Conservation (phyloP, 2,113 vertebrate genomes). For the Solea senegalensis region DNA sequence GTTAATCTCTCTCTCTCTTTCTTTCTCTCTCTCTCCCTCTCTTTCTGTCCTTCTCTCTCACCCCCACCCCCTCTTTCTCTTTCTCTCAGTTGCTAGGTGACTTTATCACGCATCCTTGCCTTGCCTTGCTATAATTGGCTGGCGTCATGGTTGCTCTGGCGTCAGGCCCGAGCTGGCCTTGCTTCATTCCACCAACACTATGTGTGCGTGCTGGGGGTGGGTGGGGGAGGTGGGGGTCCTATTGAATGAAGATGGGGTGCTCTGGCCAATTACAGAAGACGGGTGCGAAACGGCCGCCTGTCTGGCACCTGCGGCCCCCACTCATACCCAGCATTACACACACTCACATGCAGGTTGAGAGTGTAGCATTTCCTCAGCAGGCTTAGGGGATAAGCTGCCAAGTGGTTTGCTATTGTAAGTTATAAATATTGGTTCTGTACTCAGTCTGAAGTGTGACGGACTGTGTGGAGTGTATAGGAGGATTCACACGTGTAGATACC, state of each 20-base stretch:
- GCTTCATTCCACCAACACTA: conserved; percentile 68
- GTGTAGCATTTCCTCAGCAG: conserved; percentile 48
- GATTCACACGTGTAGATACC: conserved; percentile 36
- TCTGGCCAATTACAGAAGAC: conserved; percentile 88
- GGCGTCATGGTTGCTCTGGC: conserved; percentile 84
- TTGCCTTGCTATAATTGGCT: conserved; percentile 84
- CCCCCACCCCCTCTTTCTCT: conserved; percentile 10
- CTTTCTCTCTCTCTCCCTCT: conserved; percentile 3
- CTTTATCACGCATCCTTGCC: conserved; percentile 81
- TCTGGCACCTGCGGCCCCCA: conserved; percentile 85
- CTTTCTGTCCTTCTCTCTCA: neutral
- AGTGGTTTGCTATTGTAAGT: conserved; percentile 56
- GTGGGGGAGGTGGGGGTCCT: conserved; percentile 32
- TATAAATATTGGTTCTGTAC: conserved; percentile 38
- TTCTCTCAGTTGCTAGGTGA: conserved; percentile 90
- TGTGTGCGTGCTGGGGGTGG: conserved; percentile 23
- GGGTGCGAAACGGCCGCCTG: conserved; percentile 81
- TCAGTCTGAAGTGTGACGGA: conserved; percentile 28
- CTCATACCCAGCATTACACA: conserved; percentile 47
- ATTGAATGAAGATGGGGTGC: conserved; percentile 65
- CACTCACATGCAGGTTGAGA: conserved; percentile 45
- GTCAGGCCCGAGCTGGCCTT: conserved; percentile 82
- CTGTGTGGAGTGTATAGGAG: conserved; percentile 45
- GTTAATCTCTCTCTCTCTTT: conserved; percentile 57
- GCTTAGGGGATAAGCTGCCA: conserved; percentile 53